Percentiles rank a stretch among this genome's conserved stretches.
These are phyloP conservation scores for Basileuterus tristriatus DNA, from an alignment of 2,797 vertebrate species.

Conservation along the genomic window DNA sequence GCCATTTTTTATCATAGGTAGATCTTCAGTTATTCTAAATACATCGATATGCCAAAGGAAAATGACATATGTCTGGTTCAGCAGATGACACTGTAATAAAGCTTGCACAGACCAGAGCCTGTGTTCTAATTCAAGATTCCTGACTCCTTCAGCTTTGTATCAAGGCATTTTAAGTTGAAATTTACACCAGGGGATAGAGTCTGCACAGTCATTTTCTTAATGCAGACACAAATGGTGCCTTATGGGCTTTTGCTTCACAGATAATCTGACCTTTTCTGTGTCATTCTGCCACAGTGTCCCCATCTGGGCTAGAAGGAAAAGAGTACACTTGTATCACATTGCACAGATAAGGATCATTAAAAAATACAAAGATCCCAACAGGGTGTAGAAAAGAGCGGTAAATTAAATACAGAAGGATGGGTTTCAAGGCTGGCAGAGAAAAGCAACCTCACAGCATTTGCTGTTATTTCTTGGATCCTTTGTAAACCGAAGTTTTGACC, in stretches of 20 bases:
- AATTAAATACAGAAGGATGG: neutral
- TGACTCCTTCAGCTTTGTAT: neutral
- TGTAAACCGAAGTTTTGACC: neutral
- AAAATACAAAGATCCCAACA: slow-evolving; percentile 46
- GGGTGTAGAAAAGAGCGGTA: neutral
- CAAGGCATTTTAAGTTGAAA: slow-evolving; percentile 32
- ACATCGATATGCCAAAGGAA: neutral
- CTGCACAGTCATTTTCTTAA: neutral
- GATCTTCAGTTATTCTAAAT: neutral
- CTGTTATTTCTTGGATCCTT: neutral
- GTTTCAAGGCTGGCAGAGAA: slow-evolving; percentile 34
- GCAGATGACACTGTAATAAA: neutral
- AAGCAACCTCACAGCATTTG: slow-evolving; percentile 6
- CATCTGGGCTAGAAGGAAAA: slow-evolving; percentile 12
- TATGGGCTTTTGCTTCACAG: slow-evolving; percentile 3
- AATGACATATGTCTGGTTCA: neutral
- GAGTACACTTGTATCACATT: slow-evolving; percentile 35
- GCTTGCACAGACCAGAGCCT: neutral
- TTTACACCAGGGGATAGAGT: slow-evolving; percentile 14
- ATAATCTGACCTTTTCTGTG: slow-evolving; percentile 40
- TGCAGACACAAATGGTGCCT: slow-evolving; percentile 29
- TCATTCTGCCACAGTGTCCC: slow-evolving; percentile 38
- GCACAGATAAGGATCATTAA: slow-evolving; percentile 56
- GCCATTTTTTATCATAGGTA: neutral
- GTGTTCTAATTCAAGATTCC: neutral